Evolutionary conservation across 2,888 invertebrate genomes (phyloP), one percentile per base, ranked within the genome.

Genomic region (Drosophila nigricruria): DNA sequence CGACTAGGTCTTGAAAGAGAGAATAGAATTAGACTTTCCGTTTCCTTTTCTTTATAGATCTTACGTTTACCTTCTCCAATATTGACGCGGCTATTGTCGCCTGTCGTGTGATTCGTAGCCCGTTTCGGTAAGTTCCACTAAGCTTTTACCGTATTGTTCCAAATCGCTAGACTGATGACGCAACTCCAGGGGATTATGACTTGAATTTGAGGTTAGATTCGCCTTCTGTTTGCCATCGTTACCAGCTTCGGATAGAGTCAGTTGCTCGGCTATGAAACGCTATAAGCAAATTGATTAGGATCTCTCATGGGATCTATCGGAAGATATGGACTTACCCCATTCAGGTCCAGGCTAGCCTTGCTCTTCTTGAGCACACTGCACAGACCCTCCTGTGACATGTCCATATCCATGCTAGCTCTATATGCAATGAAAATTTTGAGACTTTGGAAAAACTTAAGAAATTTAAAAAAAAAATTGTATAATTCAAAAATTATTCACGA

Each of bases 201-300:
- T 10, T 1, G 47, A 0, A 2, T 27, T n/a, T 0, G 27, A 12
- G 47, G 12, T 47, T n/a, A 2, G n/a, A 0, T 3, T 10, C 5
- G 27, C 1, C 4, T 0, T n/a, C 47, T 5, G 5, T 1, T 47
- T n/a, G 27, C 10, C 27, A 10, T 27, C 27, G 10, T 5, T 10
- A 5, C 5, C 5, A 1, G 47, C n/a, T 14, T 27, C 14, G 20
- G 32, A 0, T 4, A 8, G 14, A 10, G 1, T 25, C 42, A 23
- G 42, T 23, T 61, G 42, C 14, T 61, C 61, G 53, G 53, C 53
- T 10, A 43, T 16, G 5, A 61, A 20, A 1, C 42, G 53, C 61
- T 61, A 14, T 2, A 12, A 2, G 30, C 2, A 32, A 4, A 3
- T n/a, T 18, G 25, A 38, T 5, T 0, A 12, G n/a, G 40, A 12